These are phyloP conservation scores for Acromyrmex echinatior DNA, from an alignment of 1,140 invertebrate genomes.

Conservation along the genomic window DNA sequence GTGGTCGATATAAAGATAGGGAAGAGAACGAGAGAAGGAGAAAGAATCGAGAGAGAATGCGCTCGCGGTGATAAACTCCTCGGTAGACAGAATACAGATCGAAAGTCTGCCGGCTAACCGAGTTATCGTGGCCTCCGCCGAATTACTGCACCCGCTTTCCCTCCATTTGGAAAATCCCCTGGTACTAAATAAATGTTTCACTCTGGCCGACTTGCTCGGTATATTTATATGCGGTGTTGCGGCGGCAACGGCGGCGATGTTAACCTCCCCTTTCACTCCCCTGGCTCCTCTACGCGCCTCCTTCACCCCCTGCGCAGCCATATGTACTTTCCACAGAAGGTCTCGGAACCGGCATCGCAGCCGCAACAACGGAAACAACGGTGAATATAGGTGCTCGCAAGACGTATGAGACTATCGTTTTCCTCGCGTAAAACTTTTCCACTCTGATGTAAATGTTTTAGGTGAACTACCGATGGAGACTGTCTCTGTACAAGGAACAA, in stretches of 20 bases:
- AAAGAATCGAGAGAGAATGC: constrained; percentile 54
- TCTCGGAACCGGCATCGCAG: constrained; percentile 41
- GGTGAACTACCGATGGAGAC: background rate
- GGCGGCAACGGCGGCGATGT: constrained; percentile 65
- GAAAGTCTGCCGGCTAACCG: constrained; percentile 83
- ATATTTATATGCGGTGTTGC: constrained; percentile 83
- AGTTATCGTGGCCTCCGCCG: constrained; percentile 80
- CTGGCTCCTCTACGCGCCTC: constrained; percentile 8
- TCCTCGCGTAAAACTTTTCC: constrained; percentile 76
- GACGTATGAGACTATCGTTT: constrained; percentile 77
- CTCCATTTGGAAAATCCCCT: constrained; percentile 84
- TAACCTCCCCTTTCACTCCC: constrained; percentile 31
- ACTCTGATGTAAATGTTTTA: constrained; percentile 80
- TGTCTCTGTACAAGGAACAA: background rate
- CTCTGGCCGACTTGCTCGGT: constrained; percentile 73
- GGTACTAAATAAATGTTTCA: constrained; percentile 86
- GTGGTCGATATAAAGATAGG: constrained; percentile 11
- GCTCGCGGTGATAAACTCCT: constrained; percentile 82
- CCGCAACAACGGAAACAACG: constrained; percentile 57
- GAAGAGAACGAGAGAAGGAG: constrained; percentile 35
- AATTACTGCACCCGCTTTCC: constrained; percentile 72
- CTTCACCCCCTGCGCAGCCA: constrained; percentile 39
- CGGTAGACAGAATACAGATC: constrained; percentile 84
- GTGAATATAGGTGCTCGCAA: constrained; percentile 63
- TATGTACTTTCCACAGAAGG: constrained; percentile 54